Evolutionary conservation across 2,113 vertebrate species (phyloP).

Genomic region (Telmatochromis brichardi): DNA sequence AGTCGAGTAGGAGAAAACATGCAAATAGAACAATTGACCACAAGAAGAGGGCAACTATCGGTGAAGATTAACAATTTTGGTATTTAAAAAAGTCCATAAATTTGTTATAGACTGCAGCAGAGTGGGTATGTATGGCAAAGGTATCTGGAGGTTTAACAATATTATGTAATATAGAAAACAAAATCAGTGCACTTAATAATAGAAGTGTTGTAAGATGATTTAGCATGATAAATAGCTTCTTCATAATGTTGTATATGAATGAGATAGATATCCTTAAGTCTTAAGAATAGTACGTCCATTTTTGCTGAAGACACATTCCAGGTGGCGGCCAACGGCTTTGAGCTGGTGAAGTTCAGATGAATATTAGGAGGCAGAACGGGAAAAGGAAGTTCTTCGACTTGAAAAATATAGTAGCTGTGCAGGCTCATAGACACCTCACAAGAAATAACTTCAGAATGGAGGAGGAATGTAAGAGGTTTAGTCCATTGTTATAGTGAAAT

Average conservation of each 20-base stretch:
- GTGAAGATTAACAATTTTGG: neutral
- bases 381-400: neutral
- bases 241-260: neutral
- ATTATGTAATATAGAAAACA: neutral
- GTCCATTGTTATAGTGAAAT: neutral
- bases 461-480: neutral
- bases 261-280: neutral
- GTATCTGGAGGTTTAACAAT: neutral
- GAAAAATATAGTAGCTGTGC: neutral
- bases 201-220: neutral
- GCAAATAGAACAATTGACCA: neutral
- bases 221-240: neutral
- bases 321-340: neutral
- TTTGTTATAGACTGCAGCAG: neutral
- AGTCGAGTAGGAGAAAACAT: neutral
- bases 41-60: neutral
- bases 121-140: neutral
- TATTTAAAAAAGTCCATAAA: neutral
- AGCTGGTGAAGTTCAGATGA: neutral
- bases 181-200: neutral
- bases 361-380: neutral
- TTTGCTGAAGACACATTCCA: neutral
- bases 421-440: neutral
- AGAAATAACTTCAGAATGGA: neutral
- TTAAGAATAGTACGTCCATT: neutral